These are phyloP conservation scores for Eubucco bourcierii DNA, from an alignment of 2,113 vertebrate genomes.

Conservation along the genomic window DNA sequence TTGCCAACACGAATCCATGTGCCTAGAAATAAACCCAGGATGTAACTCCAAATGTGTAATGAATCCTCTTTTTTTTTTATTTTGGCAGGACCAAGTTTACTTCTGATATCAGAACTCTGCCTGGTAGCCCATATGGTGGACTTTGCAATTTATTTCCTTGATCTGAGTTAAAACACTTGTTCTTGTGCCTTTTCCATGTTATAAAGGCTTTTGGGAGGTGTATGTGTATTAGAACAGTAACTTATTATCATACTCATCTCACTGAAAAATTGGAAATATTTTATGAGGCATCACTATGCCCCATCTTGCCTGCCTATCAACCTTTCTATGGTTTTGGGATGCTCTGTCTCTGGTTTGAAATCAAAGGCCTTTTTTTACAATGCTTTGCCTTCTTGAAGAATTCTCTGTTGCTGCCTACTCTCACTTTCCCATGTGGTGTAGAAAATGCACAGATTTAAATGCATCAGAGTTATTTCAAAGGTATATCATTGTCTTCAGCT, in stretches of 20 bases:
- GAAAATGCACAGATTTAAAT: neutral
- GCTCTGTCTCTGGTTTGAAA: neutral
- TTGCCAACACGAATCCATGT: neutral
- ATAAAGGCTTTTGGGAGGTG: neutral
- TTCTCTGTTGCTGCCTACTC: neutral
- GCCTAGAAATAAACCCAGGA: neutral
- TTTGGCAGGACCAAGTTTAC: neutral
- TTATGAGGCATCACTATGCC: neutral
- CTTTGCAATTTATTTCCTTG: neutral
- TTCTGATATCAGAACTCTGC: neutral
- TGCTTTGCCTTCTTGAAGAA: neutral
- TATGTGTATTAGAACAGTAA: neutral
- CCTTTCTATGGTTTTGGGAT: neutral
- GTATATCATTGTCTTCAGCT: neutral
- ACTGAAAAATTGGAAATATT: neutral
- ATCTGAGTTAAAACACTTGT: neutral
- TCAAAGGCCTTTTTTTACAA: neutral
- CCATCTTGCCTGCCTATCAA: rapidly evolving
- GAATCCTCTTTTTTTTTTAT: neutral
- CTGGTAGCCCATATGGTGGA: neutral
- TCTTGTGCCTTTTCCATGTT: neutral
- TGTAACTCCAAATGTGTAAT: neutral
- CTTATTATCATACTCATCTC: neutral
- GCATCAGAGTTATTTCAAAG: neutral
- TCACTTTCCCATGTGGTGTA: neutral